These are phyloP conservation scores for Drepana arcuata DNA, from an alignment of 1,140 invertebrate species.

Conservation along the genomic window DNA sequence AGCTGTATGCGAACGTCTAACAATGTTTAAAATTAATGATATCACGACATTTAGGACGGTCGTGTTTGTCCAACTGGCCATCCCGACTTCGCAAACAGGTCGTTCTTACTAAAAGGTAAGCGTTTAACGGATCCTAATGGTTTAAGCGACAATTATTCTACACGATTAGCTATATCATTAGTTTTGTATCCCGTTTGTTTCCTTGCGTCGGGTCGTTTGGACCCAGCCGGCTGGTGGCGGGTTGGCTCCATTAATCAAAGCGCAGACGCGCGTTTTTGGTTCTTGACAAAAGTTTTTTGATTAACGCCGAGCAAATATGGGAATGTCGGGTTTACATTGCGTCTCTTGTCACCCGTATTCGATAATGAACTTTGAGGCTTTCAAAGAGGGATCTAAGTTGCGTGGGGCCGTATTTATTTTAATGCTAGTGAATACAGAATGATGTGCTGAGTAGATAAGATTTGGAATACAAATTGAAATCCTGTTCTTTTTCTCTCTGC, in stretches of 20 bases:
- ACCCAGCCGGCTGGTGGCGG: slow-evolving; percentile 28
- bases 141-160: slow-evolving; percentile 51
- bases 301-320: slow-evolving; percentile 51
- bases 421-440: too few species aligned
- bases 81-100: slow-evolving; percentile 50
- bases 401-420: too few species aligned
- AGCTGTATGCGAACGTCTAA: slow-evolving; percentile 13
- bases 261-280: slow-evolving; percentile 23
- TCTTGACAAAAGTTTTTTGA: slow-evolving; percentile 49
- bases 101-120: slow-evolving; percentile 34
- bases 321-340: too few species aligned
- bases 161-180: slow-evolving; percentile 61
- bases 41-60: slow-evolving; percentile 34
- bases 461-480: too few species aligned
- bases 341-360: too few species aligned
- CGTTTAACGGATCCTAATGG: slow-evolving; percentile 49
- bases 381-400: too few species aligned
- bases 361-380: too few species aligned
- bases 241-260: slow-evolving; percentile 55
- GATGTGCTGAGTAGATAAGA: too few species aligned
- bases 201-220: slow-evolving; percentile 36
- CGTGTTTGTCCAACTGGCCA: slow-evolving; percentile 50
- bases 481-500: too few species aligned
- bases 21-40: slow-evolving; percentile 50
- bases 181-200: slow-evolving; percentile 53